Evolutionary conservation across 2,888 invertebrate species (phyloP), one percentile per base, ranked within the genome.

Genomic region (Beris morrisii): DNA sequence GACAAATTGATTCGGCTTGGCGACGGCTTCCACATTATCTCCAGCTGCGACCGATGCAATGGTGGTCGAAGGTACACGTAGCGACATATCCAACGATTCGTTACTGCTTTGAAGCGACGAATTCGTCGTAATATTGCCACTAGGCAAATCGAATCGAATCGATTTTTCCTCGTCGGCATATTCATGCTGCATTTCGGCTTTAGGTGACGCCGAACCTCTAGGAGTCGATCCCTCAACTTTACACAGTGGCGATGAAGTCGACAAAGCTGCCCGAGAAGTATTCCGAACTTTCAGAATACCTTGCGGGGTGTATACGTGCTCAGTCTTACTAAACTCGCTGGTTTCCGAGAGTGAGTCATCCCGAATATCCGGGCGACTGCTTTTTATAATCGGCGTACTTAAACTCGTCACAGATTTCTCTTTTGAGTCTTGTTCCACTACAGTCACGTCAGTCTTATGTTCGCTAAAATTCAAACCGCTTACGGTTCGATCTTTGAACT

Each of bases 111-210:
- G 55, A 11, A 48, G 15, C 12, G 46, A 31, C 5, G 45, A 31
- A 2, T n/a, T 56, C 4, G 6, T 30, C 9, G 64, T 65, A 5
- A 38, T 13, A 43, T 65, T 46, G 5, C 32, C 55, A 32, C 64
- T 65, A 50, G 71, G 71, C 5, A 72, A 66, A 56, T 69, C 70
- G 22, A 71, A 69, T 3, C 70, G 70, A n/a, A 73, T 64, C 4
- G 68, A 65, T 44, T 69, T 65, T 6, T 71, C 73, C 4, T 65
- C 44, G 15, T 66, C 56, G 0, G 66, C 70, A 13, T 65, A 44
- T 44, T 58, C 54, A 7, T 38, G 38, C 38, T 7, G 38, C 22
- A 13, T 2, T 11, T 22, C 28, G 7, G 52, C 15, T 9, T 13
- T 38, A 2, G 55, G 59, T 13, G 46, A 59, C 3, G 5, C 6